Conservation (phyloP, 2,888 invertebrate species). For the Hemithea aestivaria region DNA sequence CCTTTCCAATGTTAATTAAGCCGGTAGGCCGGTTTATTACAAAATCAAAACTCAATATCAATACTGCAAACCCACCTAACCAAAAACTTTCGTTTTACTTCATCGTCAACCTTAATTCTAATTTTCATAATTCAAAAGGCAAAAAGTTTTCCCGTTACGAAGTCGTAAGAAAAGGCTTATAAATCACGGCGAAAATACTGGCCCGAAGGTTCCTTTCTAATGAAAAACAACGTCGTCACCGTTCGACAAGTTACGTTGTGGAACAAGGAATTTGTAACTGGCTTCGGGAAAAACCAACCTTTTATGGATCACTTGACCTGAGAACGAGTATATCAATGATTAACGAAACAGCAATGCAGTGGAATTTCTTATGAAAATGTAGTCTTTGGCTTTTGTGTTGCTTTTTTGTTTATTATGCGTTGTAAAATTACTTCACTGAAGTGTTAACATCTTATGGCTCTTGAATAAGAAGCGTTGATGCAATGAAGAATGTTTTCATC, state of each 20-base stretch:
- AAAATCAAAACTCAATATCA: constrained; percentile 8
- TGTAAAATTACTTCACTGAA: too few relatives aligned
- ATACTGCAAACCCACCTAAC: constrained; percentile 17
- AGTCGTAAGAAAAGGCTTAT: constrained; percentile 47
- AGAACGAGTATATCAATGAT: too few relatives aligned
- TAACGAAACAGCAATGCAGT: not conserved
- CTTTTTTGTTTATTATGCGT: too few relatives aligned
- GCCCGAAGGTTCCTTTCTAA: constrained; percentile 36
- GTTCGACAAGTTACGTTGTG: constrained; percentile 35
- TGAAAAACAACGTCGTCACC: constrained; percentile 55
- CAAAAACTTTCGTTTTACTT: constrained; percentile 25
- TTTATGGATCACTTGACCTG: constrained; percentile 1
- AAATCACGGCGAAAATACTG: constrained; percentile 47
- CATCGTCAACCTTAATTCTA: constrained; percentile 34
- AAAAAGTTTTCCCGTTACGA: constrained; percentile 43
- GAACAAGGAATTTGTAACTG: constrained; percentile 7
- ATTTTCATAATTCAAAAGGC: constrained; percentile 44
- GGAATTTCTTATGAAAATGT: too few relatives aligned
- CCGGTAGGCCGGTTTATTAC: too few relatives aligned
- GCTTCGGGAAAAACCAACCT: constrained; percentile 6
- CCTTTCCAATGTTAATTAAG: too few relatives aligned
- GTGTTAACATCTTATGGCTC: too few relatives aligned
- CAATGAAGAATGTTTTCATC: too few relatives aligned
- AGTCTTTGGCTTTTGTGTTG: too few relatives aligned
- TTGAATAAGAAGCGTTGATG: too few relatives aligned